phyloP scores from a whole-genome alignment of 2,113 vertebrate species.

The Pachyramphus minor region DNA sequence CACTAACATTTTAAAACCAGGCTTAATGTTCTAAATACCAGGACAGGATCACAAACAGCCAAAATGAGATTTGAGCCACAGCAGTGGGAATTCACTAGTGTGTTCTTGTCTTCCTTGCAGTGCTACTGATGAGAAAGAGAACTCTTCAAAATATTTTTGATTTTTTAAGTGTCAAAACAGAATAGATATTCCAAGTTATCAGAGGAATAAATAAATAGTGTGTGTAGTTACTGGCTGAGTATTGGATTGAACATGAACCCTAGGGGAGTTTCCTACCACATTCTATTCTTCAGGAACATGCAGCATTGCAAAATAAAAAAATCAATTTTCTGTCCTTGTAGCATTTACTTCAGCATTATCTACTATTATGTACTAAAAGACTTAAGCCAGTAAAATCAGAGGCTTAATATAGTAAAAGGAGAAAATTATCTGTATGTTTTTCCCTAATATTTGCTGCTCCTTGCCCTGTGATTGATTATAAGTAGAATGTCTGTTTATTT shows the following conservation, averaged over 20 bases:
- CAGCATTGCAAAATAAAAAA: neutral
- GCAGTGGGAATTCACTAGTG: neutral
- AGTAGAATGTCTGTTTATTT: neutral
- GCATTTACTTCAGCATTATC: neutral
- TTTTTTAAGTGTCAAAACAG: neutral
- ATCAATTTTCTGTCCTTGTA: neutral
- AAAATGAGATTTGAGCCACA: neutral
- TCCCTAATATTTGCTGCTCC: neutral
- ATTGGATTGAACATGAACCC: neutral
- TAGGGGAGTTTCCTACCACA: neutral
- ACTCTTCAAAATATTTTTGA: neutral
- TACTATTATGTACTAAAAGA: neutral
- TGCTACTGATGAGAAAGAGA: neutral
- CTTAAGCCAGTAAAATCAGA: slow-evolving; percentile 1
- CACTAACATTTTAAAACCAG: neutral
- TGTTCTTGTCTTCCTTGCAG: neutral
- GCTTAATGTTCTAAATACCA: neutral
- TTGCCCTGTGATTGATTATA: neutral
- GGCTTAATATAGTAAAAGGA: neutral
- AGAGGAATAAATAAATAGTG: neutral
- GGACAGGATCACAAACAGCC: neutral
- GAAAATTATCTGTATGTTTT: neutral
- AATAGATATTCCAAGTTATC: neutral
- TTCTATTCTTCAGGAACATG: neutral
- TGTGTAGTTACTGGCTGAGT: neutral